Evolutionary conservation across 2,797 vertebrate species (phyloP), one percentile per base, ranked within the genome.

Genomic region (Myotis vivesi): DNA sequence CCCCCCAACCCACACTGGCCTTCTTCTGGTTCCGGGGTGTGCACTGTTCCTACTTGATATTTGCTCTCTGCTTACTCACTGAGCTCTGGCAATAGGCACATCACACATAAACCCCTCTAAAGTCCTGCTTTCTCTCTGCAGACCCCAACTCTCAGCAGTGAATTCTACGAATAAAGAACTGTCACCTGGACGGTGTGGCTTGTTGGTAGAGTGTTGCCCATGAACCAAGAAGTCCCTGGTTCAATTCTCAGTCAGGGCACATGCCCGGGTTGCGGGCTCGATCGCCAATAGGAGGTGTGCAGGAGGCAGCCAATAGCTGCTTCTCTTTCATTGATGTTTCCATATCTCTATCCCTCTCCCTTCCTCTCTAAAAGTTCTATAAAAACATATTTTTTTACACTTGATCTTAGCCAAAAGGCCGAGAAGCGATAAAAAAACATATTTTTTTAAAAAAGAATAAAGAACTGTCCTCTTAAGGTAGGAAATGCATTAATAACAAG

Each of bases 101-200:
- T 75, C 64, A 83, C 68, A 30, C 28, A 36, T 2, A 71, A 87
- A 49, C 33, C 83, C 75, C 49, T 75, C 81, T 66, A 46, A 80
- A 75, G 3, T 49, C 68, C 53, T 66, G 13, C 53, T 44, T 59
- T 22, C 28, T 77, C 44, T 49, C 23, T 68, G 53, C 2, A 69
- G 82, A 83, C 38, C 64, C 36, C 75, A 16, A 46, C 44, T 83
- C 84, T 77, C 23, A n/a, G 68, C 13, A 55, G 10, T 51, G 95
- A 97, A 87, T 92, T 92, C 87, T 46, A 72, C 8, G 8, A 90
- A 82, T 59, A 92, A 88, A 95, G 9, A 55, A 33, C 53, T 91
- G 22, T 57, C 68, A 23, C 55, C 22, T 25, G 55, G 55, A 22
- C 8, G 22, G 55, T 57, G 22, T 57, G 55, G 23, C 9, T 57